Evolutionary conservation across 2,113 vertebrate species (phyloP).

Genomic region (Sprattus sprattus): DNA sequence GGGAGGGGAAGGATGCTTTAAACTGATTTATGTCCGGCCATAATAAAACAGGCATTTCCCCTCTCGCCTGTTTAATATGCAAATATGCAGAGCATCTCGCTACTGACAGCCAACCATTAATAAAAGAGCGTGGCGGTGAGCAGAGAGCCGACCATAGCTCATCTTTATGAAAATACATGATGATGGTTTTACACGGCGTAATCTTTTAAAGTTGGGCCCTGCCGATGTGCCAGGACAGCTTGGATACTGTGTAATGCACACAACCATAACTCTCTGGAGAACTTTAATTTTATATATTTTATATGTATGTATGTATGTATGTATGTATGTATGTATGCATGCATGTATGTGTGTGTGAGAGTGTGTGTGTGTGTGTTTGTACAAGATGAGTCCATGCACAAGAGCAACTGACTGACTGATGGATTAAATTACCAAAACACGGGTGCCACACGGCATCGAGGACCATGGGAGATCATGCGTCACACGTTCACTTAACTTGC

Average conservation of each 20-base stretch:
- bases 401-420: constrained; percentile 18
- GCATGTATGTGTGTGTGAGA: not conserved
- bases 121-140: constrained; percentile 90
- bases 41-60: constrained; percentile 95
- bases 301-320: constrained; percentile 9
- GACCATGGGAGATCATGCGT: constrained; percentile 17
- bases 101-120: constrained; percentile 97
- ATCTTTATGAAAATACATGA: constrained; percentile 99
- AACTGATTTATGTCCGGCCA: constrained; percentile 97
- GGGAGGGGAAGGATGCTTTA: constrained; percentile 96
- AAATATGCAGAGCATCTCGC: constrained; percentile 99
- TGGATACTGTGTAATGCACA: constrained; percentile 72
- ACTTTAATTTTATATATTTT: constrained; percentile 30
- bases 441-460: not conserved
- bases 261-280: constrained; percentile 78
- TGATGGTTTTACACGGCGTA: constrained; percentile 96
- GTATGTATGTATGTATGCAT: not conserved
- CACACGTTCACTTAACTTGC: not conserved
- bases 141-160: constrained; percentile 92
- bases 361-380: not conserved
- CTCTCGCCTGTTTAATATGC: constrained; percentile 98
- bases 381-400: not conserved
- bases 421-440: constrained; percentile 12
- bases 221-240: constrained; percentile 74
- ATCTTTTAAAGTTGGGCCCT: constrained; percentile 82